Percentiles rank a stretch among this genome's conserved stretches.
Conservation (phyloP, 2,113 vertebrate genomes). For the Arenaria interpres region DNA sequence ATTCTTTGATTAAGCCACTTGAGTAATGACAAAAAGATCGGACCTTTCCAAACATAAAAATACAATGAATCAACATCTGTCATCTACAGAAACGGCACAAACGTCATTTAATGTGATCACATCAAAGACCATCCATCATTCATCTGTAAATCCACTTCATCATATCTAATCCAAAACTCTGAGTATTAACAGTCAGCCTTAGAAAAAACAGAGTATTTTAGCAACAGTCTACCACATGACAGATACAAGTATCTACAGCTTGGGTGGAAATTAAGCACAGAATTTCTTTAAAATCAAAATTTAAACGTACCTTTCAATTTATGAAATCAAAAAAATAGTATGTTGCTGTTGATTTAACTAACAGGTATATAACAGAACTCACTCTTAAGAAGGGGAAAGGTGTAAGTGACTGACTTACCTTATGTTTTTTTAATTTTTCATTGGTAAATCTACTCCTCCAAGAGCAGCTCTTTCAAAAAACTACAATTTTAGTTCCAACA, state of each 20-base stretch:
- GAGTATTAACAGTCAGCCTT: not conserved
- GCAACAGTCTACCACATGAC: not conserved
- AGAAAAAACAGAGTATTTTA: not conserved
- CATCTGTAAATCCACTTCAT: constrained; percentile 36
- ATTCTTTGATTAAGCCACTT: constrained; percentile 46
- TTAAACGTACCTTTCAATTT: not conserved
- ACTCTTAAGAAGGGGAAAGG: not conserved
- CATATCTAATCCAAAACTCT: constrained; percentile 4
- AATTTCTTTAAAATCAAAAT: not conserved
- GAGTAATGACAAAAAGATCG: constrained; percentile 56
- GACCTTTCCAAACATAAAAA: constrained; percentile 49
- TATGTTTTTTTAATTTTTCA: not conserved
- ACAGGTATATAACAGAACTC: not conserved
- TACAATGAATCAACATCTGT: constrained; percentile 67
- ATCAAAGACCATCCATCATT: constrained; percentile 43
- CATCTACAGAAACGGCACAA: constrained; percentile 32
- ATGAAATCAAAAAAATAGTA: not conserved
- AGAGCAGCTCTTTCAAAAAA: not conserved
- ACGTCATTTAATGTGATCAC: constrained; percentile 61
- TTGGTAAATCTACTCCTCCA: not conserved
- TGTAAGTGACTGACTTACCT: not conserved
- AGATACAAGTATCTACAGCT: not conserved
- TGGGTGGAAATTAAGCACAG: not conserved
- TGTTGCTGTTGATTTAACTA: not conserved
- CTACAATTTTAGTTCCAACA: not conserved